Percentiles rank a stretch among this genome's conserved stretches.
phyloP scores from a whole-genome alignment of 2,113 vertebrate species.

The Strix uralensis region DNA sequence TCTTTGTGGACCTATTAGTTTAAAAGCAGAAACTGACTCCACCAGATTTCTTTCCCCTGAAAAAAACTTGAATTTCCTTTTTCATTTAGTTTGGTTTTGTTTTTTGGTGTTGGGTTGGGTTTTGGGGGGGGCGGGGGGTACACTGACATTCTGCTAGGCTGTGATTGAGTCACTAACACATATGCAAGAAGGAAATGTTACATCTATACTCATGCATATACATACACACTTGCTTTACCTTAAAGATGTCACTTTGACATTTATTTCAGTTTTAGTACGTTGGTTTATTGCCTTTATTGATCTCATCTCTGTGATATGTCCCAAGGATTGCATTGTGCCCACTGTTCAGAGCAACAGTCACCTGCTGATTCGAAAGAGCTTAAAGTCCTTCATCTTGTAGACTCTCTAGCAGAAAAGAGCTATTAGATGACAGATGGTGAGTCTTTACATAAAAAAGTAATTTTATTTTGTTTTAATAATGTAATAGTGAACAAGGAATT shows the following conservation, averaged over 20 bases:
- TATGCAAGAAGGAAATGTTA: background rate
- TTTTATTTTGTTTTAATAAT: background rate
- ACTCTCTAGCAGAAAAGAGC: background rate
- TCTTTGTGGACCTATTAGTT: background rate
- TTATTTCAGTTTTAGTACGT: slow-evolving; percentile 1
- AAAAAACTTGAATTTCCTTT: background rate
- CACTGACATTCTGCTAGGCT: background rate
- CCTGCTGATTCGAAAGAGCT: background rate
- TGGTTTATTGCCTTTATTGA: background rate
- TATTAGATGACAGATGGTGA: background rate
- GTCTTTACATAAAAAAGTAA: background rate
- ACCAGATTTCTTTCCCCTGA: background rate
- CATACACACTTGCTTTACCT: background rate
- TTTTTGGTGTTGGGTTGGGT: background rate
- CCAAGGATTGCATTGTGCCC: background rate
- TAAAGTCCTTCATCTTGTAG: background rate
- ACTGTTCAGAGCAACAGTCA: background rate
- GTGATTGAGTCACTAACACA: background rate
- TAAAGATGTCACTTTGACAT: background rate
- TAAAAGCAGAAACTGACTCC: background rate
- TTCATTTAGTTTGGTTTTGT: background rate
- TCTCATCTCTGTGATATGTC: background rate
- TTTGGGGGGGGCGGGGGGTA: background rate
- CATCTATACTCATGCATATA: background rate
- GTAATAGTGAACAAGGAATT: background rate